Base-by-base conservation (phyloP, 2,113 vertebrate species). In the Callorhinus ursinus region DNA sequence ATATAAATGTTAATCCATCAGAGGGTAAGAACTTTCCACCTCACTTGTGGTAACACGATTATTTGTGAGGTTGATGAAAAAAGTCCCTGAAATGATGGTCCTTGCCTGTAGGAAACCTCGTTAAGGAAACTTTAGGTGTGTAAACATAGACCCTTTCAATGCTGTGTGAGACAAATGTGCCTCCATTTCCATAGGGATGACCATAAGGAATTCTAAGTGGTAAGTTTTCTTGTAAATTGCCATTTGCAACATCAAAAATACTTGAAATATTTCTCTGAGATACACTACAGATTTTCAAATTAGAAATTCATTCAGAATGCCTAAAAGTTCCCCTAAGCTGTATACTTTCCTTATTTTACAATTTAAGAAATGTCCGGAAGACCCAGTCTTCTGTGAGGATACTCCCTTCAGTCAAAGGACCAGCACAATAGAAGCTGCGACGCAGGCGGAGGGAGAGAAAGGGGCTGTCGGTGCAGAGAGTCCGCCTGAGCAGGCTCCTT, bases 401-500 rank as follows among this genome's bases (percentile, higher is more conserved):
- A 95, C 14, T 2, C 33, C 39, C 12, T 46, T 18, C 22, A 1
- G 3, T 36, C 3, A 0, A 67, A 77, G 18, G 77, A 24, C 31
- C 22, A 94, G 26, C 26, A 31, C 96, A 96, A 89, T 26, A 65
- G 33, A 49, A 26, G 65, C 96, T 36, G 19, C 61, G 9, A 31
- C 7, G 69, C 22, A 51, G 19, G 9, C 28, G 26, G 12, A 36
- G 79, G 76, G 42, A 67, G 76, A 39, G 15, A 84, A 86, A 96
- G 1, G 0, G 0, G 31, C 33, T 39, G 28, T 53, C 72, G 59
- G 46, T 55, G 16, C 67, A 88, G 67, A 0, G 57, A 92, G 4
- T 88, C 93, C 14, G 31, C 90, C 77, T 81, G 83, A 83, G 57
- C 26, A 86, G 51, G 65, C 46, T 76, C n/a, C 95, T 93, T 59